Conservation (phyloP, 35 echinoderm and acorn worm species). For the Ptychodera flava region DNA sequence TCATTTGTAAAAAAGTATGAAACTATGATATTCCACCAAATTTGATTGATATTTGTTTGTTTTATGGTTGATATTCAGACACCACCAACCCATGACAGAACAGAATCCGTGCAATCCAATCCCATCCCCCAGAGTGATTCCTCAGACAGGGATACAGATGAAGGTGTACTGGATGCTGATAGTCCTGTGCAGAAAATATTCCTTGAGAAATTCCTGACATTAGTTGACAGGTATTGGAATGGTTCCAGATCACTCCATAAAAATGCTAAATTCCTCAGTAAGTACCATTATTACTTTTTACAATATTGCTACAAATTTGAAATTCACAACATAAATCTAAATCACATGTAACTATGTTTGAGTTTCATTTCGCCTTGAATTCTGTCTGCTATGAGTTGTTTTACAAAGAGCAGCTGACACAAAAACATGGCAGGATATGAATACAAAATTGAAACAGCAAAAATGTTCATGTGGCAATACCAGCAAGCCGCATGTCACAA, state of each 20-base stretch:
- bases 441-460: too few relatives aligned
- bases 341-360: too few relatives aligned
- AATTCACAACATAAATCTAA: constrained; percentile 3
- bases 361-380: too few relatives aligned
- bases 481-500: too few relatives aligned
- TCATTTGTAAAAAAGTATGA: too few relatives aligned
- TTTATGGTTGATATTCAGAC: too few relatives aligned
- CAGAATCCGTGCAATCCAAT: neutral
- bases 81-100: neutral
- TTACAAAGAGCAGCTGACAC: too few relatives aligned
- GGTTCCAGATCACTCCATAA: constrained; percentile 86
- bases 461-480: too few relatives aligned
- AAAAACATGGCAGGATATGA: too few relatives aligned
- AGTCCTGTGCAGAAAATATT: neutral
- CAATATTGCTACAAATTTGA: neutral
- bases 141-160: neutral
- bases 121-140: neutral
- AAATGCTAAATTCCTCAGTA: constrained; percentile 92
- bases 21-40: too few relatives aligned
- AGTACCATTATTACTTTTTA: neutral
- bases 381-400: too few relatives aligned
- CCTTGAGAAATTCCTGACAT: constrained; percentile 36
- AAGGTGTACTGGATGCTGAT: neutral
- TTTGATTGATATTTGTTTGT: too few relatives aligned
- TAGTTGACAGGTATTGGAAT: constrained; percentile 97